Evolutionary conservation across 1,140 invertebrate species (phyloP), one percentile per base, ranked within the genome.

Genomic region (Idris sp.): DNA sequence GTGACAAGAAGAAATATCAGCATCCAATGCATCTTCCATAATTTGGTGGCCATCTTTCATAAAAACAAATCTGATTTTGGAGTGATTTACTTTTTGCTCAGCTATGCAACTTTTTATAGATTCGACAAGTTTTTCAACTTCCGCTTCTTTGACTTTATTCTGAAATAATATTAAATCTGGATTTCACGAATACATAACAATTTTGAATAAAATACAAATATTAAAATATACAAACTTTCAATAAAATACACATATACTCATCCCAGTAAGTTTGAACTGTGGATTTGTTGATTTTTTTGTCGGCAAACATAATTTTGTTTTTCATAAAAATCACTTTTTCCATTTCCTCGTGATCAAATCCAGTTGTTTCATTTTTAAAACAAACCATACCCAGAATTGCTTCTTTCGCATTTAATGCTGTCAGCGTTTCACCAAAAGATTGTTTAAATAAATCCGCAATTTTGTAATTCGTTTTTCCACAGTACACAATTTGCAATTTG

Each of bases 51-150:
- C 69, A 48, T 73, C 61, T 9, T 51, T 64, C 11, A 71, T 51
- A 6, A 76, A 73, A 1, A 75, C 48, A 19, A 83, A 80, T 22
- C 83, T 82, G 10, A 79, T 72, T 5, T 74, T 59, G 0, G 68
- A 7, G 71, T 79, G 43, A n/a, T 19, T 4, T 5, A 33, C 11
- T 43, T 77, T 62, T 0, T 80, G 16, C 9, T 41, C n/a, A 1
- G 4, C 40, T 13, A 85, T 74, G 31, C 74, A 61, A 10, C 54
- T 22, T 5, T 79, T 15, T 1, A 82, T n/a, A 2, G 10, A 11
- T 0, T 49, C 31, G 10, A 58, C 59, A 14, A 84, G 81, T 48
- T 64, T 15, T n/a, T 68, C 8, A 3, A 74, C 5, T 14, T 80
- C 22, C 1, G 9, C 9, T 1, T 14, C 25, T 7, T 8, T n/a